A percentile compares a stretch with the other conserved stretches of the same genome.
phyloP scores from a whole-genome alignment of 1,140 invertebrate genomes.

The Conus betulinus region DNA sequence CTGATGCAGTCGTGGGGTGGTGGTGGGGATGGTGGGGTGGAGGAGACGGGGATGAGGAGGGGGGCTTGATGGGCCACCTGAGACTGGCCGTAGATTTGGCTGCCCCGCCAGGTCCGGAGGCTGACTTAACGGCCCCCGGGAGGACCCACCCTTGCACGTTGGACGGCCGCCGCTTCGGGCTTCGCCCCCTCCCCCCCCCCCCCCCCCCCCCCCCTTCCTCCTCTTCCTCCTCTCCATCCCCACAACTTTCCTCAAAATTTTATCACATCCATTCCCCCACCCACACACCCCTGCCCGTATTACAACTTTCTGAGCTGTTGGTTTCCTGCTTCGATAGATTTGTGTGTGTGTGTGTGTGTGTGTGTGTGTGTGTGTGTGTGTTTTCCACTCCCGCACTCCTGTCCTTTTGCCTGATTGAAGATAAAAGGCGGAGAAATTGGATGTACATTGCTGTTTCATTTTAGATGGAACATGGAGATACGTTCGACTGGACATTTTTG shows the following conservation, averaged over 20 bases:
- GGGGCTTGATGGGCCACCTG: not conserved
- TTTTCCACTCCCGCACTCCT: not conserved
- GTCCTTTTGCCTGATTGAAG: not conserved
- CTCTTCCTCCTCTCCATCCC: not conserved
- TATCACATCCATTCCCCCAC: not conserved
- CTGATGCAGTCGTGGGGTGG: too few species aligned
- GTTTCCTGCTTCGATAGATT: not conserved
- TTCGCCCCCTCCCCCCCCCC: not conserved
- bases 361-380: too few species aligned
- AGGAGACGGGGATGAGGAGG: not conserved
- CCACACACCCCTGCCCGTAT: not conserved
- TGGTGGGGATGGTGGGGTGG: not conserved
- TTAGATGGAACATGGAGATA: too few species aligned
- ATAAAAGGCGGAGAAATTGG: too few species aligned
- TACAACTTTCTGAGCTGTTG: not conserved
- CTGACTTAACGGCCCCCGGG: not conserved
- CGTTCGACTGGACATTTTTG: too few species aligned
- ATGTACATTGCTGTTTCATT: too few species aligned
- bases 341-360: too few species aligned
- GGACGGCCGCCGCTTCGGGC: not conserved
- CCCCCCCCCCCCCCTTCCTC: not conserved
- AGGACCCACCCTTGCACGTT: not conserved
- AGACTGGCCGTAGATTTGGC: not conserved
- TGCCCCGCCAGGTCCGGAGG: not conserved
- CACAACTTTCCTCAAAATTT: not conserved